These are phyloP conservation scores for Parnassius glacialis DNA, from an alignment of 2,888 invertebrate genomes.

Conservation along the genomic window DNA sequence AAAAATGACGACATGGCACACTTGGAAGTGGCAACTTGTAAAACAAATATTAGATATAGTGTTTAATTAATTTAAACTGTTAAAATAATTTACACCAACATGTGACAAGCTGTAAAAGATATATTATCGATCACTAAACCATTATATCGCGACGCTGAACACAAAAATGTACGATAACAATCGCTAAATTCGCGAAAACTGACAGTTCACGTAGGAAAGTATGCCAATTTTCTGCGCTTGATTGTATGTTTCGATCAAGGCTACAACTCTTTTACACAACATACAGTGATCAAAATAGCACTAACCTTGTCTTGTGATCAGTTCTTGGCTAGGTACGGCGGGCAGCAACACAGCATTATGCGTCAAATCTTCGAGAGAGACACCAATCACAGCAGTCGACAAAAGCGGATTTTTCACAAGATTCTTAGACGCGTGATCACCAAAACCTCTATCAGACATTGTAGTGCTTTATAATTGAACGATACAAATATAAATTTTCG, in stretches of 20 bases:
- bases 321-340: constrained; percentile 71
- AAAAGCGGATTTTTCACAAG: constrained; percentile 85
- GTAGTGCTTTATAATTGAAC: constrained; percentile 46
- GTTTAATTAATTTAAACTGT: neutral
- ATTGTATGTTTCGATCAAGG: constrained; percentile 48
- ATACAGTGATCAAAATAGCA: constrained; percentile 55
- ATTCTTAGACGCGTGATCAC: constrained; percentile 66
- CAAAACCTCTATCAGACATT: constrained; percentile 76
- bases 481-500: constrained; percentile 59
- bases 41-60: constrained; percentile 18
- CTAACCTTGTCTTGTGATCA: constrained; percentile 67
- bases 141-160: constrained; percentile 19
- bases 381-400: constrained; percentile 86
- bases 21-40: constrained; percentile 1
- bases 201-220: constrained; percentile 45
- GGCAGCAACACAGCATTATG: constrained; percentile 87
- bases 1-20: constrained; percentile 58
- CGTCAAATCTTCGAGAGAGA: constrained; percentile 86
- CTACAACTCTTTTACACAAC: constrained; percentile 40
- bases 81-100: constrained; percentile 7
- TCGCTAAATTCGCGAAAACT: constrained; percentile 34
- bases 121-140: constrained; percentile 17
- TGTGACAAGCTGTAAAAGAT: constrained; percentile 10
- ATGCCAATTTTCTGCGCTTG: constrained; percentile 41
- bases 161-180: constrained; percentile 19